phyloP scores from a whole-genome alignment of 2,797 vertebrate genomes.

The Sebastiscus albofasciatus region DNA sequence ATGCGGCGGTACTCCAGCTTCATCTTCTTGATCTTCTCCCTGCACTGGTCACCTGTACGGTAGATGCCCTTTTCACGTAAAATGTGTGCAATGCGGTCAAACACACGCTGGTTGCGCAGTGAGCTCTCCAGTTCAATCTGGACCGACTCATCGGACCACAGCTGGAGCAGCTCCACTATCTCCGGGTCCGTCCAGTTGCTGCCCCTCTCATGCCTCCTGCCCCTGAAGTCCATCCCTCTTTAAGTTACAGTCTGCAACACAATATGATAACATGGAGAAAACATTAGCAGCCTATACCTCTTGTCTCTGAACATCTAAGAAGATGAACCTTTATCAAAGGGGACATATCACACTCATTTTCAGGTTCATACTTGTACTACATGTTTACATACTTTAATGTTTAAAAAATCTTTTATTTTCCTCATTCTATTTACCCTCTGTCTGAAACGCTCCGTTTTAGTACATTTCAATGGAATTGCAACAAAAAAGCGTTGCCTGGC shows the following conservation, averaged over 20 bases:
- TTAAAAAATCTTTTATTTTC: no score
- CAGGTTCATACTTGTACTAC: no score
- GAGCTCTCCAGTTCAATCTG: constrained; percentile 92
- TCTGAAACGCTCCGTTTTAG: no score
- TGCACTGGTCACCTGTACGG: constrained; percentile 89
- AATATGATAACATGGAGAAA: background rate
- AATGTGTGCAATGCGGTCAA: constrained; percentile 90
- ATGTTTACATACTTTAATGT: no score
- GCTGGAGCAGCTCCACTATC: constrained; percentile 91
- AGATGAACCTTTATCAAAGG: no score
- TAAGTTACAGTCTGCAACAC: constrained; percentile 35
- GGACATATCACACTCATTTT: no score
- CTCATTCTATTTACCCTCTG: no score
- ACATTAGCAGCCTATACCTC: background rate
- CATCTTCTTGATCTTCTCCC: constrained; percentile 97
- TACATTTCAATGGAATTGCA: no score
- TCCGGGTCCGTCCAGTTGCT: constrained; percentile 94
- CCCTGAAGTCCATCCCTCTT: constrained; percentile 87
- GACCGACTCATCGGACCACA: constrained; percentile 90
- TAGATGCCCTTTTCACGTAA: constrained; percentile 89
- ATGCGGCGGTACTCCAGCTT: constrained; percentile 92
- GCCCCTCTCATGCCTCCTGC: constrained; percentile 90
- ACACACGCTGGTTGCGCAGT: constrained; percentile 91
- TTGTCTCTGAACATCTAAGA: background rate
- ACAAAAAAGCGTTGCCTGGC: no score